These are phyloP conservation scores for Oryzias curvinotus DNA, from an alignment of 2,113 vertebrate species.

Conservation along the genomic window DNA sequence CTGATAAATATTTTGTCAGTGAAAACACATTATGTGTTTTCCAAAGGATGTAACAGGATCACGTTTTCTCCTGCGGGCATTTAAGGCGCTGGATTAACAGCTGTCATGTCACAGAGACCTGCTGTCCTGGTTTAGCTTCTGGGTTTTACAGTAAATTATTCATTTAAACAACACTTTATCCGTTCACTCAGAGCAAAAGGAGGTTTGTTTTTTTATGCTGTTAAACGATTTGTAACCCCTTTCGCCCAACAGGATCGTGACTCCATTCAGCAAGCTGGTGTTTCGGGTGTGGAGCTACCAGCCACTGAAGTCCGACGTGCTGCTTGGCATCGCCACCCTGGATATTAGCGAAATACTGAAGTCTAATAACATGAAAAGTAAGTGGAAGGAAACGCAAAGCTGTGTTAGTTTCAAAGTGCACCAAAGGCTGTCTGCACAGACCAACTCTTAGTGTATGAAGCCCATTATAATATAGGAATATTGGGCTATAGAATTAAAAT, in stretches of 20 bases:
- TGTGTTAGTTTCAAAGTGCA: background rate
- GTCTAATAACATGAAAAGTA: constrained; percentile 95
- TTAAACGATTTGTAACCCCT: background rate
- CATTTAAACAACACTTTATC: constrained; percentile 7
- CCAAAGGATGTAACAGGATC: constrained; percentile 48
- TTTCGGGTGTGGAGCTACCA: constrained; percentile 99
- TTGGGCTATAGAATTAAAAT: too few relatives aligned
- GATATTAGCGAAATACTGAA: constrained; percentile 92
- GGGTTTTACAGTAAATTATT: constrained; percentile 27
- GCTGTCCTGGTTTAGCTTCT: constrained; percentile 29
- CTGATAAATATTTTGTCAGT: too few relatives aligned
- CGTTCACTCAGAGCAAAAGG: background rate
- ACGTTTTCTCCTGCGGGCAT: constrained; percentile 8
- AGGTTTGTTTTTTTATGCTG: background rate
- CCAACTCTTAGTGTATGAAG: too few relatives aligned
- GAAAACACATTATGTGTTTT: constrained; percentile 50
- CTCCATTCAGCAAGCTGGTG: constrained; percentile 91
- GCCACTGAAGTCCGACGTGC: constrained; percentile 91
- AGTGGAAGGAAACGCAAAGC: constrained; percentile 63
- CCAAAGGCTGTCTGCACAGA: too few relatives aligned
- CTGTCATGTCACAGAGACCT: constrained; percentile 24
- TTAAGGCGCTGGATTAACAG: constrained; percentile 14
- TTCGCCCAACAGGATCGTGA: constrained; percentile 85
- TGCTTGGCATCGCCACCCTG: constrained; percentile 89
- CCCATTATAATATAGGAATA: too few relatives aligned